Conservation (phyloP, 2,113 vertebrate species). For the Myotis yumanensis region DNA sequence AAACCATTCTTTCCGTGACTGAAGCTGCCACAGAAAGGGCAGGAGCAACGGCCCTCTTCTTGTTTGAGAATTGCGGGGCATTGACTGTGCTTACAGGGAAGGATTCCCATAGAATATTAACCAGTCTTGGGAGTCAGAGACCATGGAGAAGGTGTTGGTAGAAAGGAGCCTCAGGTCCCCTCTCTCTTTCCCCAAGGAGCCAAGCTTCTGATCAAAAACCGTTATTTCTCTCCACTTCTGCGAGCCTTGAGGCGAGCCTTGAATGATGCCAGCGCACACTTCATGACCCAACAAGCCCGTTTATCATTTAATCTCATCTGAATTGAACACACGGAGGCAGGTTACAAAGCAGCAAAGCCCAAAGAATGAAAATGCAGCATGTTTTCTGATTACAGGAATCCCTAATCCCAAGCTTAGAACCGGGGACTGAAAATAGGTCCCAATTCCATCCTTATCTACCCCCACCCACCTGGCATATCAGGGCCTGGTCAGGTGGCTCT, state of each 20-base stretch:
- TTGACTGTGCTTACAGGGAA: neutral
- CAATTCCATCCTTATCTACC: neutral
- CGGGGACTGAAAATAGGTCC: slow-evolving; percentile 32
- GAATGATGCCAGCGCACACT: slow-evolving; percentile 52
- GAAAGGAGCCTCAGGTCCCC: neutral
- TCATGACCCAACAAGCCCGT: slow-evolving; percentile 67
- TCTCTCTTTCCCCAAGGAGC: neutral
- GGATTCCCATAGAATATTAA: neutral
- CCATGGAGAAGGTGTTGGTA: neutral
- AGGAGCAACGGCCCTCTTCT: neutral
- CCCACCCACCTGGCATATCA: neutral
- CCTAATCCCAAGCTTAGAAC: slow-evolving; percentile 50
- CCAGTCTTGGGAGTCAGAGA: neutral
- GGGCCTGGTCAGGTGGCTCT: neutral
- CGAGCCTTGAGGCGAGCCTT: slow-evolving; percentile 43
- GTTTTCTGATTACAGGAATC: slow-evolving; percentile 61
- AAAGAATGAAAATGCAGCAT: slow-evolving; percentile 53
- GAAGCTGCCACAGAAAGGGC: neutral
- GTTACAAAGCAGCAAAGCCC: slow-evolving; percentile 57
- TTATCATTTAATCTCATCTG: slow-evolving; percentile 77
- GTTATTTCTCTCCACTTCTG: slow-evolving; percentile 39
- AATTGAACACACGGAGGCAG: slow-evolving; percentile 63
- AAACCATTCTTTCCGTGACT: neutral
- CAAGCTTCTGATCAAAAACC: slow-evolving; percentile 9
- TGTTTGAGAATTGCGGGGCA: neutral